These are phyloP conservation scores for Leptobrachium ailaonicum DNA, from an alignment of 2,113 vertebrate species.

Conservation along the genomic window DNA sequence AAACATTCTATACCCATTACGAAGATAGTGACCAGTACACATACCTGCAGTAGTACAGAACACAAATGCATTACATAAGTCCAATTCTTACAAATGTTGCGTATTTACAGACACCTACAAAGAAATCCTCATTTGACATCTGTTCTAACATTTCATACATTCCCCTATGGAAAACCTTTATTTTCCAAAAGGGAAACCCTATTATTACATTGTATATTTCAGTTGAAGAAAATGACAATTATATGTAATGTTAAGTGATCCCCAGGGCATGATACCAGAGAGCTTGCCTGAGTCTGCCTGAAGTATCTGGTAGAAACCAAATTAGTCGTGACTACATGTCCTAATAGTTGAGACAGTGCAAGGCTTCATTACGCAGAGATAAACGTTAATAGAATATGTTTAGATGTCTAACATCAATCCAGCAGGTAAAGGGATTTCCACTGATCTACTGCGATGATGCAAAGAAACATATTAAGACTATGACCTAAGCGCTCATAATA, in stretches of 20 bases:
- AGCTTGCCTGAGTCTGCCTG: neutral
- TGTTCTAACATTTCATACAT: too few species aligned
- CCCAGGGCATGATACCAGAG: constrained; percentile 10
- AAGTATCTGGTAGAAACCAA: constrained; percentile 11
- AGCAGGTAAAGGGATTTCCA: neutral
- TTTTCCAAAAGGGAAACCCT: neutral
- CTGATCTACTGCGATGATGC: neutral
- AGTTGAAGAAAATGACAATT: neutral
- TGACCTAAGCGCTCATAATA: too few species aligned
- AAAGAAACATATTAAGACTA: too few species aligned
- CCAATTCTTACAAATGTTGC: too few species aligned
- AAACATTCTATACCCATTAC: too few species aligned
- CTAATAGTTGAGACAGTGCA: neutral
- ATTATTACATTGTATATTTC: neutral
- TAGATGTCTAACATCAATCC: neutral
- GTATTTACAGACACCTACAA: too few species aligned
- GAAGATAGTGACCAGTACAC: too few species aligned
- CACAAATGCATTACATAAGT: too few species aligned
- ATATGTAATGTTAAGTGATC: neutral
- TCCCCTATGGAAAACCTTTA: too few species aligned
- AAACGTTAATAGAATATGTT: neutral
- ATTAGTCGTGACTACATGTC: constrained; percentile 14
- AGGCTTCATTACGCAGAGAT: neutral
- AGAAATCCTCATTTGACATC: too few species aligned
- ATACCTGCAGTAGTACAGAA: too few species aligned